Evolutionary conservation across 2,113 vertebrate genomes (phyloP), one percentile per base, ranked within the genome.

Genomic region (Zosterops hypoxanthus): DNA sequence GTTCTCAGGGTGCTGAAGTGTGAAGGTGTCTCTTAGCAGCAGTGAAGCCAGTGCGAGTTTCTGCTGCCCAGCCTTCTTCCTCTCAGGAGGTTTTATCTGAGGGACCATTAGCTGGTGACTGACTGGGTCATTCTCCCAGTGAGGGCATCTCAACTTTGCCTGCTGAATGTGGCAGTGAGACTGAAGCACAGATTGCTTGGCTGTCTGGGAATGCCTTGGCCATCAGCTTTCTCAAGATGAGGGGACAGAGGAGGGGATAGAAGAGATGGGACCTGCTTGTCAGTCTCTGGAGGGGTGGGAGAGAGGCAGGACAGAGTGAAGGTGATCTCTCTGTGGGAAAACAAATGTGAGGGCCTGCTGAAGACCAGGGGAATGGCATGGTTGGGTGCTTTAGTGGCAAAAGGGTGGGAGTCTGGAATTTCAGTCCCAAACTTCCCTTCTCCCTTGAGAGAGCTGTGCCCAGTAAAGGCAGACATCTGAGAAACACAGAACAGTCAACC

Each of bases 271-370:
- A 69, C 17, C 29, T 47, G 50, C 44, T 75, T 14, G 28, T 68
- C 52, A 69, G 73, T n/a, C 21, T 52, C 60, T 71, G 75, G 31
- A 59, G 10, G 11, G 14, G 14, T 73, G 39, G 16, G 24, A 82
- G 41, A 71, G 41, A 53, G 28, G 50, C 36, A 53, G 31, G 18
- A 59, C 60, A 53, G 22, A 59, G 23, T 1, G 0, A 21, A 49
- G 22, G 31, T 36, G n/a, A 72, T 50, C 33, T 34, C 1, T 6
- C 12, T 1, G 0, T 1, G 20, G 8, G 14, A 22, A 6, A 15
- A 75, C 42, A 55, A 8, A 63, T 11, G 18, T 42, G 33, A 70
- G 18, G 26, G 59, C 28, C 47, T 76, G 68, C n/a, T 86, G 77
- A 56, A 76, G 39, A 47, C 12, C 6, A 33, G n/a, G 19, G 33